A percentile compares a stretch with the other conserved stretches of the same genome.
Conservation (phyloP, 1,140 invertebrate genomes). For the Hyphantria cunea region DNA sequence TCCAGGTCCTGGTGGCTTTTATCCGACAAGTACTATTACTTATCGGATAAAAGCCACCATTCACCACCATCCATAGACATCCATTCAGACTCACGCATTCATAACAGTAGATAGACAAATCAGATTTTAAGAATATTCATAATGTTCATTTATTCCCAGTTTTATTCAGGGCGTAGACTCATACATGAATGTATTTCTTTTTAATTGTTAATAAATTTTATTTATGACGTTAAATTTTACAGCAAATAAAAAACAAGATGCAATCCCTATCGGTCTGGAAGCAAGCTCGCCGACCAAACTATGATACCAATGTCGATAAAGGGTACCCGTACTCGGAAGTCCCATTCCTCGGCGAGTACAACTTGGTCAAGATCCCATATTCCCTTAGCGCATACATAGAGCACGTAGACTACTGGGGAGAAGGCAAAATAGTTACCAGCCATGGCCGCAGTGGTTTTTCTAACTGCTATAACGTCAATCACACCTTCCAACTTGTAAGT, state of each 20-base stretch:
- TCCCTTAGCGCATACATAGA: slow-evolving; percentile 25
- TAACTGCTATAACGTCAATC: slow-evolving; percentile 44
- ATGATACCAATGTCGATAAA: slow-evolving; percentile 33
- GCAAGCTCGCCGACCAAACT: slow-evolving; percentile 36
- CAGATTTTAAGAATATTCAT: too few relatives aligned
- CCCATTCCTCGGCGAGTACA: slow-evolving; percentile 40
- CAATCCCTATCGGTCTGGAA: slow-evolving; percentile 27
- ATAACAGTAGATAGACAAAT: too few relatives aligned
- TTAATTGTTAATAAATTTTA: too few relatives aligned
- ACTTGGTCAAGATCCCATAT: slow-evolving; percentile 36
- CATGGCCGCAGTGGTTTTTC: slow-evolving; percentile 32
- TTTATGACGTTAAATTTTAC: too few relatives aligned
- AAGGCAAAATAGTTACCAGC: slow-evolving; percentile 31
- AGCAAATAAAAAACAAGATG: background rate
- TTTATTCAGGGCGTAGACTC: too few relatives aligned
- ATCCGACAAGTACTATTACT: too few relatives aligned
- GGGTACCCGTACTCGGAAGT: slow-evolving; percentile 41
- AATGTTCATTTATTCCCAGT: too few relatives aligned
- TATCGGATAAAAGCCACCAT: too few relatives aligned
- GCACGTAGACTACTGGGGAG: slow-evolving; percentile 47
- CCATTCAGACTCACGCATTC: background rate
- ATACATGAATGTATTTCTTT: too few relatives aligned
- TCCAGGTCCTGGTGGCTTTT: too few relatives aligned
- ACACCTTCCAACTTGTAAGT: slow-evolving; percentile 37
- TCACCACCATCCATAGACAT: too few relatives aligned